A percentile compares a stretch with the other conserved stretches of the same genome.
Conservation (phyloP, 1,140 invertebrate species). For the Drosophila malerkotliana region DNA sequence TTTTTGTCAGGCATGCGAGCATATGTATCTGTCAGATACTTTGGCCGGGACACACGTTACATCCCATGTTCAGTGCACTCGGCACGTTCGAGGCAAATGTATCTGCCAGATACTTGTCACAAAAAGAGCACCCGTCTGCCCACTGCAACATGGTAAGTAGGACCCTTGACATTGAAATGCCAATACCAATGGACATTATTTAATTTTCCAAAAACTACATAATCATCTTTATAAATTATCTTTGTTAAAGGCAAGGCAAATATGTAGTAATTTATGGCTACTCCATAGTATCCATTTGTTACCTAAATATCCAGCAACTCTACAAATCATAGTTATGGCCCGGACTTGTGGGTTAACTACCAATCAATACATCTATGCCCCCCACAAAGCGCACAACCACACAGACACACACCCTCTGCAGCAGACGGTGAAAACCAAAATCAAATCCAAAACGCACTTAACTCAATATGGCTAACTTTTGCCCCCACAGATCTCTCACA, state of each 20-base stretch:
- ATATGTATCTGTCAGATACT: conserved; percentile 53
- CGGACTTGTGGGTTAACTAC: conserved; percentile 49
- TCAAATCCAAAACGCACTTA: conserved; percentile 58
- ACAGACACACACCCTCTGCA: background rate
- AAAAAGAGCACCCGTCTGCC: background rate
- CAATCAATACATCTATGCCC: conserved; percentile 34
- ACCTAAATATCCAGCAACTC: background rate
- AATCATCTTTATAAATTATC: conserved; percentile 1
- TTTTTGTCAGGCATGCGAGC: conserved; percentile 32
- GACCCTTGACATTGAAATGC: background rate
- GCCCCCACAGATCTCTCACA: conserved; percentile 14
- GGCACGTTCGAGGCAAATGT: conserved; percentile 39
- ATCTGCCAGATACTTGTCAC: conserved; percentile 44
- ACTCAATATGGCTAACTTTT: conserved; percentile 52
- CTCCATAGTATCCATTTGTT: conserved; percentile 5
- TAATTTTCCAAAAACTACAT: background rate
- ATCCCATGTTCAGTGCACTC: conserved; percentile 17
- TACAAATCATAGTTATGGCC: conserved; percentile 13
- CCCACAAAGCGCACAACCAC: background rate
- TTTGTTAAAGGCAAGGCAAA: background rate
- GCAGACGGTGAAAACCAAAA: conserved; percentile 38
- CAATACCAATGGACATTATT: background rate
- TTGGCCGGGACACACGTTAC: conserved; percentile 21
- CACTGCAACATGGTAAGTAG: background rate
- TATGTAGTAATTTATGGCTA: conserved; percentile 8